Evolutionary conservation across 2,113 vertebrate genomes (phyloP).

Genomic region (Elgaria multicarinata): DNA sequence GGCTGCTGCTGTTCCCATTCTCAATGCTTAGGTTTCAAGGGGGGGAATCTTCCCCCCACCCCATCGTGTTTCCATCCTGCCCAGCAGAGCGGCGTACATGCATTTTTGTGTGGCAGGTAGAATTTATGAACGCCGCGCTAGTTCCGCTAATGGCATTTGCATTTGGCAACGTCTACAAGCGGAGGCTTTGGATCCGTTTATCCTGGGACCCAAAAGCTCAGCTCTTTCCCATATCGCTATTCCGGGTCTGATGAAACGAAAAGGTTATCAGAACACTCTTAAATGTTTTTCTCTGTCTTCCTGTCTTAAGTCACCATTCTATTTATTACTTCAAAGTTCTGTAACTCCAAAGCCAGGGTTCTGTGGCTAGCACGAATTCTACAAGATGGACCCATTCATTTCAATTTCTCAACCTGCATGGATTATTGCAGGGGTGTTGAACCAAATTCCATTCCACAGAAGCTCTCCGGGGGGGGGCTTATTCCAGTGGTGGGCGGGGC

Average conservation of each 20-base stretch:
- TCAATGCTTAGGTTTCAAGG: slow-evolving; percentile 45
- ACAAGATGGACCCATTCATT: background rate
- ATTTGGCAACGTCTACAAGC: slow-evolving; percentile 52
- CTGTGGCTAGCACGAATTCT: background rate
- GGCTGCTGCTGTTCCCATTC: slow-evolving; percentile 51
- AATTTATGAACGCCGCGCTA: background rate
- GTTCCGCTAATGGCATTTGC: slow-evolving; percentile 30
- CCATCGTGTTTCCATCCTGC: slow-evolving; percentile 42
- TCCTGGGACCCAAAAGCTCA: slow-evolving; percentile 17
- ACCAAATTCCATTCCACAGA: too few relatives aligned
- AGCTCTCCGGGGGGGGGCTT: too few relatives aligned
- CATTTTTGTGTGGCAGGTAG: slow-evolving; percentile 41
- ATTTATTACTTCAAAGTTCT: slow-evolving; percentile 24
- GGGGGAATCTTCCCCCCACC: slow-evolving; percentile 28
- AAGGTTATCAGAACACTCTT: background rate
- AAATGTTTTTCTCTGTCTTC: slow-evolving; percentile 37
- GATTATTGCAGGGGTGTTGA: too few relatives aligned
- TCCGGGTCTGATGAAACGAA: slow-evolving; percentile 15
- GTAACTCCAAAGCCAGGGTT: background rate
- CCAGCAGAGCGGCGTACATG: background rate
- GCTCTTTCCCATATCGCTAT: slow-evolving; percentile 15
- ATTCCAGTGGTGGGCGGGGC: too few relatives aligned
- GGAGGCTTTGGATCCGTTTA: slow-evolving; percentile 34
- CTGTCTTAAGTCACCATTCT: slow-evolving; percentile 38
- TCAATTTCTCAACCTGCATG: background rate